These are phyloP conservation scores for Macrotis lagotis DNA, from an alignment of 2,113 vertebrate species.

Conservation along the genomic window DNA sequence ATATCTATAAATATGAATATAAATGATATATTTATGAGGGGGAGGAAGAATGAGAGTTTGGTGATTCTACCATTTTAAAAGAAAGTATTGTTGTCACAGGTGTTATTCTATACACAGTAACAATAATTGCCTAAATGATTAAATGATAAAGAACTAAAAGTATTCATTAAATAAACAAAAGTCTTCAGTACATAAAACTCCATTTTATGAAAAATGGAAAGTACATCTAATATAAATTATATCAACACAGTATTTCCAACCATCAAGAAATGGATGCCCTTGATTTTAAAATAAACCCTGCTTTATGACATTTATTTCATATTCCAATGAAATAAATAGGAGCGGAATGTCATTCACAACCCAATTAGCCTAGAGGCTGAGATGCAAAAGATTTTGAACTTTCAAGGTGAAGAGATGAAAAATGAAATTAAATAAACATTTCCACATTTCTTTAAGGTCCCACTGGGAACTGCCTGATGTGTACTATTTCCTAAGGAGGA, in stretches of 20 bases:
- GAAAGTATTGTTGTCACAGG: not conserved
- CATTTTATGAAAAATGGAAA: constrained; percentile 38
- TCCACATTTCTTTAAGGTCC: constrained; percentile 62
- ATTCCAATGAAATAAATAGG: constrained; percentile 35
- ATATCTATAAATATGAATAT: not conserved
- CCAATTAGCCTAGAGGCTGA: constrained; percentile 52
- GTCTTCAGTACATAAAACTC: not conserved
- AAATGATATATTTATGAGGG: not conserved
- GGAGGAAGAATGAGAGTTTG: not conserved
- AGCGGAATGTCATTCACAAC: constrained; percentile 52
- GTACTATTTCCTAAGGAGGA: constrained; percentile 68
- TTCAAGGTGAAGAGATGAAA: constrained; percentile 74
- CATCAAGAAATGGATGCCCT: constrained; percentile 32
- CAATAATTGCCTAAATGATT: not conserved
- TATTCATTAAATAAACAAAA: not conserved
- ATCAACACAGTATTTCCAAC: constrained; percentile 49
- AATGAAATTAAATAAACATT: constrained; percentile 52
- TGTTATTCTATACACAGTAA: not conserved
- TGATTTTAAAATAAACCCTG: constrained; percentile 37
- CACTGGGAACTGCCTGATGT: constrained; percentile 55
- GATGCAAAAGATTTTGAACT: constrained; percentile 41
- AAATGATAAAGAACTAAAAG: not conserved
- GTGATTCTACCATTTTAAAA: not conserved
- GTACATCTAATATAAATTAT: constrained; percentile 40
- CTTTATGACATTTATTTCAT: constrained; percentile 47